Conservation (phyloP, 2,113 vertebrate species). For the Pungitius pungitius region DNA sequence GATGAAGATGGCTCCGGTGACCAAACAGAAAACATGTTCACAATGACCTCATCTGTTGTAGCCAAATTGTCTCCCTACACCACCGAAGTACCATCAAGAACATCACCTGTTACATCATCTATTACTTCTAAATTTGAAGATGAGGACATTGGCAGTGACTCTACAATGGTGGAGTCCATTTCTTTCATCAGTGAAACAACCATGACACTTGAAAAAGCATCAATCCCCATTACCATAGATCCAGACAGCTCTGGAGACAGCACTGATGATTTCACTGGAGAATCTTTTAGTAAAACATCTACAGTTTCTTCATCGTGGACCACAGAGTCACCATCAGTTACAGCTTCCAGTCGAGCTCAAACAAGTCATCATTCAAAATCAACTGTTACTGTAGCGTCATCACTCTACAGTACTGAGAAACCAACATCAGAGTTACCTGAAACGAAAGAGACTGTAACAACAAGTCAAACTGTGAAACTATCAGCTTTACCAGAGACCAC, state of each 20-base stretch:
- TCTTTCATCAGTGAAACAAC: not conserved
- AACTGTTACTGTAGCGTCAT: not conserved
- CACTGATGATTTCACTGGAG: too few species aligned
- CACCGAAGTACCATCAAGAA: not conserved
- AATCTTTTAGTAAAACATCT: too few species aligned
- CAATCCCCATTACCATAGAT: not conserved
- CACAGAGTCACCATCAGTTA: too few species aligned
- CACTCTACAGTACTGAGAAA: conserved; percentile 13
- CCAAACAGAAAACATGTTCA: not conserved
- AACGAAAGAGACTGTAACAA: not conserved
- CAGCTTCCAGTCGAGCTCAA: too few species aligned
- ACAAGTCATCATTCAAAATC: not conserved
- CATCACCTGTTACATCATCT: not conserved
- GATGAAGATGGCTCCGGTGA: conserved; percentile 21
- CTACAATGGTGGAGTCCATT: not conserved
- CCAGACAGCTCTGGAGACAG: too few species aligned
- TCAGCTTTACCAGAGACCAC: not conserved
- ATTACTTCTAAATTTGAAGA: too few species aligned
- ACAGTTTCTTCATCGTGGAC: too few species aligned
- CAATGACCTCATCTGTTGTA: not conserved
- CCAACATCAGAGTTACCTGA: conserved; percentile 1
- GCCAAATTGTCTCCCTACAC: not conserved
- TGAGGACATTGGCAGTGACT: not conserved
- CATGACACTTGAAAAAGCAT: not conserved
- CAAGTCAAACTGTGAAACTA: not conserved